phyloP scores from a whole-genome alignment of 2,797 vertebrate genomes.

The Gadopsis bispinosus region DNA sequence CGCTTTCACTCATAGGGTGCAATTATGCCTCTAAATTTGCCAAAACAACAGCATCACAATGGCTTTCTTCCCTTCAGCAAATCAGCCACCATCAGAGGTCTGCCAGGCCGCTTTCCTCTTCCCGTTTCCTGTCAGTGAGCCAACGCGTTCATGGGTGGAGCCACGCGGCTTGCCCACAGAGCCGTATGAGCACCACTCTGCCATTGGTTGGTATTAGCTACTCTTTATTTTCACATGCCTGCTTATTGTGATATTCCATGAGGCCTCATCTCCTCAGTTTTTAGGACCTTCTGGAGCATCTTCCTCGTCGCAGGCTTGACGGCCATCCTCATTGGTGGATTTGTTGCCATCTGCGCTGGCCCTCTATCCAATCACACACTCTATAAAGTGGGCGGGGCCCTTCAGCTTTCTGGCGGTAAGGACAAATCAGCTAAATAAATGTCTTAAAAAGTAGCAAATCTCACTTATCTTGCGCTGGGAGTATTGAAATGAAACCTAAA shows the following conservation, averaged over 20 bases:
- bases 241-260: neutral
- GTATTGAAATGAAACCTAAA: no score
- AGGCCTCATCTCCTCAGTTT: slow-evolving; percentile 41
- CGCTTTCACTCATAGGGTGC: neutral
- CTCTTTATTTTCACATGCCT: no score
- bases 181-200: slow-evolving; percentile 35
- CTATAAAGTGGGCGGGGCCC: slow-evolving; percentile 49
- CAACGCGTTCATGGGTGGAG: neutral
- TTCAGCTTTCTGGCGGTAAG: slow-evolving; percentile 65
- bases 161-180: neutral
- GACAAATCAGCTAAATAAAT: neutral
- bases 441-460: neutral
- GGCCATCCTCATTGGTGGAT: slow-evolving; percentile 28
- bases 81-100: slow-evolving; percentile 32
- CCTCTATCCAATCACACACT: slow-evolving; percentile 52
- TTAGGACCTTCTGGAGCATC: slow-evolving; percentile 73
- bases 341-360: slow-evolving; percentile 45
- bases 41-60: neutral
- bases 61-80: slow-evolving; percentile 18
- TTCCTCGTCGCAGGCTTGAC: slow-evolving; percentile 51
- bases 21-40: no score
- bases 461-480: no score
- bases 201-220: slow-evolving; percentile 47
- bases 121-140: slow-evolving; percentile 52
- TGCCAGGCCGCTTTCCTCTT: slow-evolving; percentile 68